A percentile compares a stretch with the other conserved stretches of the same genome.
Conservation (phyloP, 2,113 vertebrate genomes). For the Psettodes erumei region DNA sequence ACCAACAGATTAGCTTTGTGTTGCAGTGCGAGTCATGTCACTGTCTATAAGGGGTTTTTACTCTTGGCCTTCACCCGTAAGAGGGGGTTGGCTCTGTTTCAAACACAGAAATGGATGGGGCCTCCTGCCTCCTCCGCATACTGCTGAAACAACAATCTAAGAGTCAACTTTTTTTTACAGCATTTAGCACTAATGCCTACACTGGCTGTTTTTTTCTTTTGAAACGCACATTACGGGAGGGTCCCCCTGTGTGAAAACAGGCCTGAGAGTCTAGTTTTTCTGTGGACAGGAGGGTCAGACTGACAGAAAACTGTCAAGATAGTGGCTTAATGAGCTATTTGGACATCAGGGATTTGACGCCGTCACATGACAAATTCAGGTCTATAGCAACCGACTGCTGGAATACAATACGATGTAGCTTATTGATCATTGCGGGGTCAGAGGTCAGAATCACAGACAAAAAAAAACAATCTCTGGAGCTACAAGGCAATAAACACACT, state of each 20-base stretch:
- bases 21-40: neutral
- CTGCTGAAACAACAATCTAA: conserved; percentile 68
- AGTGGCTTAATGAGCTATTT: neutral
- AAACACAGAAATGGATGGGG: conserved; percentile 55
- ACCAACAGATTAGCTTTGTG: neutral
- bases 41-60: conserved; percentile 19
- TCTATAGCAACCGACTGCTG: neutral
- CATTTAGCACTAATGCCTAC: conserved; percentile 5
- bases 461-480: neutral
- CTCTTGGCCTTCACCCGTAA: conserved; percentile 6
- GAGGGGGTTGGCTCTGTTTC: conserved; percentile 59
- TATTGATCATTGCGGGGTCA: conserved; percentile 44
- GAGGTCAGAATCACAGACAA: conserved; percentile 23
- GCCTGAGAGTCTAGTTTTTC: neutral
- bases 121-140: conserved; percentile 64
- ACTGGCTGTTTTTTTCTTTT: conserved; percentile 25
- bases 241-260: conserved; percentile 3
- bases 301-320: neutral
- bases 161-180: conserved; percentile 43
- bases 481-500: neutral
- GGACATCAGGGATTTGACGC: neutral
- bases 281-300: neutral
- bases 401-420: conserved; percentile 14
- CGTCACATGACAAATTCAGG: conserved; percentile 15
- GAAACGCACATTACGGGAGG: conserved; percentile 28